Base-by-base conservation (phyloP, 1,140 invertebrate species). In the Brachionus plicatilis region DNA sequence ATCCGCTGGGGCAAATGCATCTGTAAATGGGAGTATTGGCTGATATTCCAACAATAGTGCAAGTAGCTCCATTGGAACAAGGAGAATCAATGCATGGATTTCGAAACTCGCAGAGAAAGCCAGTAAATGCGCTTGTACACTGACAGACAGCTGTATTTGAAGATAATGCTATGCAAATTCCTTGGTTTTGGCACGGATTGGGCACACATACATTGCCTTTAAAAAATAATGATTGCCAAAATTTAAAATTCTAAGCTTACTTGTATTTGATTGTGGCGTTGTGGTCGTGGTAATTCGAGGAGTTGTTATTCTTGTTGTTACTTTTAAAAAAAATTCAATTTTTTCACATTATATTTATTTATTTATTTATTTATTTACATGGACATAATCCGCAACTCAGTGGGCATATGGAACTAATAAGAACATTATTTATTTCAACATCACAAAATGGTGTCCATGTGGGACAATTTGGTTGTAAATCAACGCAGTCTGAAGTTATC, bases 71-170 rank as follows among this genome's bases (percentile, higher is more conserved):
- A 78, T 84, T 85, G 11, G 24, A 47, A 66, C 85, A 85, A 24
- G 82, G 85, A 1, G n/a, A 45, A n/a, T 37, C 70, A 11, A 20
- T 41, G 45, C 85, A 85, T 20, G 83, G 85, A 43, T 85, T 79
- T 41, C 43, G 9, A 65, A 94, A 86, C 47, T 86, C 86, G 85
- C 86, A 87, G n/a, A 86, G 72, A 37, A n/a, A 41, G 8, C 88
- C 88, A 75, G 86, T 87, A 78, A 85, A 85, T 37, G 87, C 87
- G 41, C 85, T 84, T 27, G 86, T 84, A 84, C 88, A 89, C 24
- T 76, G 8, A 76, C 88, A 89, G 0, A 83, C 27, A 8, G 60
- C 24, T 33, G 60, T 43, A 11, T 37, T 83, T 8, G 68, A 17
- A 2, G 43, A 29, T 20, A 53, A 41, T 17, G 24, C 17, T 12